These are phyloP conservation scores for Fulmarus glacialis DNA, from an alignment of 2,113 vertebrate genomes.

Conservation along the genomic window DNA sequence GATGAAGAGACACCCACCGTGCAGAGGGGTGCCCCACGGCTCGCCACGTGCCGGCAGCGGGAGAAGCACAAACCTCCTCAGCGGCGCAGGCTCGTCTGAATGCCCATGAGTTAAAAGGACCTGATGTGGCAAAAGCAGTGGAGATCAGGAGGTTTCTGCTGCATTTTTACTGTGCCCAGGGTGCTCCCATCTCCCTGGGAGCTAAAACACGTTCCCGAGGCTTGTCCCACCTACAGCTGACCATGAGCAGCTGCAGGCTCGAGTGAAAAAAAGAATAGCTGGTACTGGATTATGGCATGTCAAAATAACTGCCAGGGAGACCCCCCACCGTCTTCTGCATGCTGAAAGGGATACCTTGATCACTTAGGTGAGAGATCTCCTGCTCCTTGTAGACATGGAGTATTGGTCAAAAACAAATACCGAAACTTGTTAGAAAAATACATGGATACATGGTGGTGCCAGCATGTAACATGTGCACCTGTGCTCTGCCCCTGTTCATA, in stretches of 20 bases:
- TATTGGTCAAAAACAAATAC: background rate
- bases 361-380: background rate
- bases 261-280: background rate
- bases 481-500: background rate
- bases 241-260: background rate
- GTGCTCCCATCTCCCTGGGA: background rate
- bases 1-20: background rate
- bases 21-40: fast-evolving
- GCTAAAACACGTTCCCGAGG: background rate
- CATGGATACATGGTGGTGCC: fast-evolving
- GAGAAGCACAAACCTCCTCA: background rate
- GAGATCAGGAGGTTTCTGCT: background rate
- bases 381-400: background rate
- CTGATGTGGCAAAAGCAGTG: background rate
- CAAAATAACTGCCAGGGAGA: background rate
- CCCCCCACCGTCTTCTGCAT: background rate
- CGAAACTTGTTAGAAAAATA: background rate
- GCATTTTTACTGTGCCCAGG: background rate
- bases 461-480: background rate
- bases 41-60: fast-evolving
- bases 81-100: fast-evolving
- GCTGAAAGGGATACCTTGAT: background rate
- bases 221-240: background rate
- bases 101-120: background rate
- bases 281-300: background rate